phyloP scores from a whole-genome alignment of 2,888 invertebrate genomes.

The Apotomis capreana region DNA sequence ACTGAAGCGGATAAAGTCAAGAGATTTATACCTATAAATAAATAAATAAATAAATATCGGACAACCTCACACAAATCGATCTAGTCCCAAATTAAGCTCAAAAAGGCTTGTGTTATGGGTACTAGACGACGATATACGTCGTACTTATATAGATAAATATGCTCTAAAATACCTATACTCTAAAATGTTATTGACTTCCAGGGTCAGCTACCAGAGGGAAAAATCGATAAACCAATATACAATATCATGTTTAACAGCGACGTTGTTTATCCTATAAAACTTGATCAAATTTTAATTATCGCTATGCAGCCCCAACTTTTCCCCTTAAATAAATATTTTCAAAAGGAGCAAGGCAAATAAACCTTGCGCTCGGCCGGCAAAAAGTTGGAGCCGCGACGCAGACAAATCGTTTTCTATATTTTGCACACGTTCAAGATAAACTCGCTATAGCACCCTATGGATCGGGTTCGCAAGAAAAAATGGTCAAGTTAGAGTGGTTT shows the following conservation, averaged over 20 bases:
- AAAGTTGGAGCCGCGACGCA: slow-evolving; percentile 43
- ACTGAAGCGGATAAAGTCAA: too few relatives aligned
- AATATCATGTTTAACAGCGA: background rate
- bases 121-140: too few relatives aligned
- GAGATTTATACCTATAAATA: too few relatives aligned
- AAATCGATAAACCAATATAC: slow-evolving; percentile 1
- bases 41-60: too few relatives aligned
- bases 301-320: slow-evolving; percentile 18
- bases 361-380: slow-evolving; percentile 41
- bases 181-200: too few relatives aligned
- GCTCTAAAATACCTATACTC: too few relatives aligned
- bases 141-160: too few relatives aligned
- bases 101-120: too few relatives aligned
- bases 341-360: slow-evolving; percentile 39
- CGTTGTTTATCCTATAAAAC: slow-evolving; percentile 17
- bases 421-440: slow-evolving; percentile 44
- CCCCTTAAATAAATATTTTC: slow-evolving; percentile 39
- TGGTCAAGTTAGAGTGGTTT: slow-evolving; percentile 13
- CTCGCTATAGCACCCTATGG: slow-evolving; percentile 37
- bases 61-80: too few relatives aligned
- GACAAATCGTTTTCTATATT: slow-evolving; percentile 47
- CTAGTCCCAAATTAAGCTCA: too few relatives aligned
- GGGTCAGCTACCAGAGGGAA: too few relatives aligned
- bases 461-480: slow-evolving; percentile 29
- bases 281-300: slow-evolving; percentile 31